Percentiles rank a stretch among this genome's conserved stretches.
Conservation (phyloP, 1,140 invertebrate species). For the Augochlora pura region DNA sequence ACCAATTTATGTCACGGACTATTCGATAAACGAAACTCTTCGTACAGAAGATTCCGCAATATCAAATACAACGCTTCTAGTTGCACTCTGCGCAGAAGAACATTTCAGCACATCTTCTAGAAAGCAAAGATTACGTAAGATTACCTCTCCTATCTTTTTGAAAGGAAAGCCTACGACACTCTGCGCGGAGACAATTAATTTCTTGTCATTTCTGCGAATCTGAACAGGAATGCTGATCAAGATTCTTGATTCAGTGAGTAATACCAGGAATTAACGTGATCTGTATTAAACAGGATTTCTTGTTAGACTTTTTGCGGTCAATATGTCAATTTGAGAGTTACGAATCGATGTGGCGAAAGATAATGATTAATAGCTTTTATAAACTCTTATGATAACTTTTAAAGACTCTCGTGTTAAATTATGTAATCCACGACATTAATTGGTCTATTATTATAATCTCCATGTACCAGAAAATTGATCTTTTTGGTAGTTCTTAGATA, state of each 20-base stretch:
- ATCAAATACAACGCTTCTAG: not conserved
- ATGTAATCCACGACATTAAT: too few species aligned
- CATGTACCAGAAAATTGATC: not conserved
- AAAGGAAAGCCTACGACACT: not conserved
- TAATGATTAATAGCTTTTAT: not conserved
- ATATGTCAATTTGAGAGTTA: not conserved
- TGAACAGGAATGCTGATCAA: slow-evolving; percentile 6
- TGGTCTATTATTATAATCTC: too few species aligned
- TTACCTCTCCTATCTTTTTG: not conserved
- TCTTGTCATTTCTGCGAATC: not conserved
- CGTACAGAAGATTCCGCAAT: not conserved
- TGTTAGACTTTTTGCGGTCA: not conserved
- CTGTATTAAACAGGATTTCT: not conserved
- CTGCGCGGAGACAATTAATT: not conserved
- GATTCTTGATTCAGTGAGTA: slow-evolving; percentile 1
- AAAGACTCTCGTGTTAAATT: too few species aligned
- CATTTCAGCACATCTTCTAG: not conserved
- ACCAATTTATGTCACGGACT: not conserved
- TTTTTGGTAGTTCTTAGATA: too few species aligned
- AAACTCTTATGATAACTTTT: too few species aligned
- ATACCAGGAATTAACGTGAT: not conserved
- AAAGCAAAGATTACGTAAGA: not conserved
- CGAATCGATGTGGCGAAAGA: not conserved
- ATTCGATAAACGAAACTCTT: not conserved
- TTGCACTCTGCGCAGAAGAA: not conserved